Conservation (phyloP, 2,888 invertebrate genomes). For the Galerucella calmariensis region DNA sequence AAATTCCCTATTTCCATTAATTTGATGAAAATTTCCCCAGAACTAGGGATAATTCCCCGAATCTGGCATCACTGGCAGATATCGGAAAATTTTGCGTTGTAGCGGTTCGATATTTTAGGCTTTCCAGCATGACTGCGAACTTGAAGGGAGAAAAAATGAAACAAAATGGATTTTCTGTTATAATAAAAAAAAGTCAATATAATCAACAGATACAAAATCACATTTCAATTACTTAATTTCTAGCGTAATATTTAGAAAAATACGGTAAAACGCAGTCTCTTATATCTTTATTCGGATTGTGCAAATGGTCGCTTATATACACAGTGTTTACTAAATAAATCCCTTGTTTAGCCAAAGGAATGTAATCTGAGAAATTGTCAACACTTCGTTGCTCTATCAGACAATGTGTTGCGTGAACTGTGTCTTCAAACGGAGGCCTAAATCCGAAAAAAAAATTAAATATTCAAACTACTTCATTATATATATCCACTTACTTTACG, state of each 20-base stretch:
- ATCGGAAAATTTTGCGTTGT: too few relatives aligned
- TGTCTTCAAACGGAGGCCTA: conserved; percentile 70
- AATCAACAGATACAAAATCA: not conserved
- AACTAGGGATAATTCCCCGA: too few relatives aligned
- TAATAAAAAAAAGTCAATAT: conserved; percentile 6
- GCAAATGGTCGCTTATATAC: conserved; percentile 59
- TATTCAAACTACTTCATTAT: conserved; percentile 12
- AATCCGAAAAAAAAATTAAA: conserved; percentile 5
- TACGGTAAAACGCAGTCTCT: conserved; percentile 56
- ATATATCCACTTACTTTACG: conserved; percentile 65
- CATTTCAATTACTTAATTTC: conserved; percentile 28
- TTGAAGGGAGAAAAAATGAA: too few relatives aligned
- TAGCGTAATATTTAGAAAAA: conserved; percentile 53
- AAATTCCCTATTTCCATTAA: too few relatives aligned
- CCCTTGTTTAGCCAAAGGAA: conserved; percentile 60
- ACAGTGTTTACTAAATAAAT: conserved; percentile 59
- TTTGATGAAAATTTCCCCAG: too few relatives aligned
- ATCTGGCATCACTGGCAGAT: too few relatives aligned
- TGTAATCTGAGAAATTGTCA: conserved; percentile 54
- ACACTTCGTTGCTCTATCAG: conserved; percentile 71
- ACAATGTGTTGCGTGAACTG: conserved; percentile 75
- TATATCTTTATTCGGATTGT: conserved; percentile 54
- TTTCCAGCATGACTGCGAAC: too few relatives aligned
- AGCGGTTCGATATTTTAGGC: too few relatives aligned
- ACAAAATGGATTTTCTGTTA: too few relatives aligned